Base-by-base conservation (phyloP, 2,888 invertebrate species). In the Cantharis lateralis region DNA sequence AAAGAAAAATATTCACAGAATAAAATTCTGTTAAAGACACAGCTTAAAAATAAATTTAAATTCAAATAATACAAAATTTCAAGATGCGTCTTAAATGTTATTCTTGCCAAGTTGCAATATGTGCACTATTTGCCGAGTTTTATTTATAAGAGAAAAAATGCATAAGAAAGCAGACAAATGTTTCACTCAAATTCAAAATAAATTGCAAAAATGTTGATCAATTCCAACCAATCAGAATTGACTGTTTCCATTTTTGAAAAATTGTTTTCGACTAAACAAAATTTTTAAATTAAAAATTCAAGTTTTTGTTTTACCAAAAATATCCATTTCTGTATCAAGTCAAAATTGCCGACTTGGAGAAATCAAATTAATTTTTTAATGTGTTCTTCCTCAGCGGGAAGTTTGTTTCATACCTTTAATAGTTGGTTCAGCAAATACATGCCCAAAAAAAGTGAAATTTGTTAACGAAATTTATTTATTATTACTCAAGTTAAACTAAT, bases 381-480 rank as follows among this genome's bases (percentile, higher is more conserved):
- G 48, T 48, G 48, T 48, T 48, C 48, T 48, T 48, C 48, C 48
- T n/a, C 48, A 48, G 7, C 2, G 48, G 48, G 48, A 48, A 20
- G 24, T 66, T 20, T 20, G 13, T 66, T 66, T 66, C n/a, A 66
- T 66, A 66, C 64, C 24, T n/a, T 32, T 66, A 74, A 72, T 74
- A 75, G 80, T 82, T 81, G 80, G 82, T 82, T 82, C 82, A 82
- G 82, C 80, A 80, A 79, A 81, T 82, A 82, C 82, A 81, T 80
- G 81, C 82, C 82, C 80, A 81, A 78, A 79, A 80, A 78, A 79
- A 80, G 78, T 74, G 69, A 78, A 78, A 72, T 80, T 80, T 78
- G 66, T 74, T 78, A 76, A 81, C 70, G 75, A 74, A 79, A 78
- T 81, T 79, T 82, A 82, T 82, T 81, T 79, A 79, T 81, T 78